Evolutionary conservation across 2,113 vertebrate species (phyloP), one percentile per base, ranked within the genome.

Genomic region (Nesospiza acunhae): DNA sequence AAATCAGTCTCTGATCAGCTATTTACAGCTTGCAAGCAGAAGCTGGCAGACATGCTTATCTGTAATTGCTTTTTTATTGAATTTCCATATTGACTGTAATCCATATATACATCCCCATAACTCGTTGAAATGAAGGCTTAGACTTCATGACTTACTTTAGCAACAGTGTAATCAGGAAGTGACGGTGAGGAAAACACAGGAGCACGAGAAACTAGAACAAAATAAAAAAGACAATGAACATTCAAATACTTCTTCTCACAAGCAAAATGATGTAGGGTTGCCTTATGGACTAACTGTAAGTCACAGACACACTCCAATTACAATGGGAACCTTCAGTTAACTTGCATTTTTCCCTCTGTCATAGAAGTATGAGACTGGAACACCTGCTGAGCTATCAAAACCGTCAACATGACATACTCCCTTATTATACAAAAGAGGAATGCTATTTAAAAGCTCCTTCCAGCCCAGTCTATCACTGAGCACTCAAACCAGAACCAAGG

Each of bases 11-110:
- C 63, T 80, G 83, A 74, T 84, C 46, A 74, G 42, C 39, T 94
- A 70, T 86, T 90, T 95, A 81, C 79, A 63, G 24, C 37, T 78
- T 86, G 47, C 42, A 70, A 73, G 55, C 50, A 75, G 79, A 88
- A 92, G 39, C 10, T 4, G 55, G 59, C 42, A 92, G 88, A 92
- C 42, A 46, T 70, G n/a, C 50, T 93, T 88, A 89, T 74, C 64
- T 74, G 44, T 90, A 88, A 90, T 90, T 47, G 30, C 47, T 67
- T 86, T 95, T 83, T 64, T 68, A 82, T 31, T 86, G 72, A 49
- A 75, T 92, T 93, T 96, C 60, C 52, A 59, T 90, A 67, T 67
- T 93, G 80, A 55, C 39, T 81, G n/a, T 33, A 86, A 77, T 59
- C n/a, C 35, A 11, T 66, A 49, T 82, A 89, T 76, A 85, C 15